Evolutionary conservation across 2,113 vertebrate genomes (phyloP), one percentile per base, ranked within the genome.

Genomic region (Myrmecobius fasciatus): DNA sequence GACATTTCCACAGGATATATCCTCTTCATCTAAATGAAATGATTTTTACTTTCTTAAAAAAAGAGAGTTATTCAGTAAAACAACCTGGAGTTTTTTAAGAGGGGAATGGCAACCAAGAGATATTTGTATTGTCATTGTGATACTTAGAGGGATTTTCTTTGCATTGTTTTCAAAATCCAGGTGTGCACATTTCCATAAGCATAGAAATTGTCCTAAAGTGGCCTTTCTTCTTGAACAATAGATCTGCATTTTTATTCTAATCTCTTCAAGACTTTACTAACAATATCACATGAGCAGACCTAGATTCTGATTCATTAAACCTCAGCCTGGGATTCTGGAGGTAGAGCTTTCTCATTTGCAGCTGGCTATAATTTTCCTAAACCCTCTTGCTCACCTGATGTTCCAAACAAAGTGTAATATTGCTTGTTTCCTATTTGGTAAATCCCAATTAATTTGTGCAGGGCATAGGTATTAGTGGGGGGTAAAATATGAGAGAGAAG

Each of bases 181-280:
- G 89, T 91, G 17, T 93, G 54, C 54, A 89, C 24, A 89, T 89
- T 94, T 96, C n/a, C 49, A 24, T 60, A 92, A 92, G 31, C 25
- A 28, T 36, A 60, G 56, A 91, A 95, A 92, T 36, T 92, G 52
- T 56, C 67, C 31, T 0, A 53, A 54, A 0, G 0, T 51, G 17
- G 25, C 51, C 31, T 17, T 95, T 83, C 56, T 36, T 26, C 94
- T 92, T 95, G 46, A 89, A 92, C 2, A 75, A 22, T 89, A 67
- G 28, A 53, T 93, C 25, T 52, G 0, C 47, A 36, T 47, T 89
- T 92, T 11, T 28, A 90, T 89, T 94, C 51, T 28, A 89, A 3
- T 93, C 17, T 92, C 49, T 91, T 46, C 60, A 12, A 91, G 36
- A 10, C 95, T 92, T 91, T 92, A 51, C 43, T 60, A 43, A 46